Evolutionary conservation across 2,888 invertebrate genomes (phyloP), one percentile per base, ranked within the genome.

Genomic region (Chorisops tibialis): DNA sequence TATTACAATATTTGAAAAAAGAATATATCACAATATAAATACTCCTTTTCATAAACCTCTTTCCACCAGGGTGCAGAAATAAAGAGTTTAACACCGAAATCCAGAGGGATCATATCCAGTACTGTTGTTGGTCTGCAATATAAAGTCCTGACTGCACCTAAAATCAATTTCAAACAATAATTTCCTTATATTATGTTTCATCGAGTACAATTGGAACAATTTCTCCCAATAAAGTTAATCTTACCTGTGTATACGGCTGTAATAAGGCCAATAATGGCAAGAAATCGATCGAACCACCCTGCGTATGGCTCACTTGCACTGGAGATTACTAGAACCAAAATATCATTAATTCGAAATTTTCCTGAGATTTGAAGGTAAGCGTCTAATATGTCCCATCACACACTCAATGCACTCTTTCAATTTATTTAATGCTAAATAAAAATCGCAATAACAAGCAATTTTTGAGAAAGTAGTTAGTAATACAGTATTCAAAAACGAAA

Each of bases 251-350:
- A 88, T 49, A 82, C 80, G 0, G 85, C 88, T 0, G 85, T 74
- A 52, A 89, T 70, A 21, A 90, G 73, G 0, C 84, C 92, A 59
- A 87, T 85, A 0, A 93, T 91, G 0, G 93, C 93, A 71, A 93
- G 93, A 68, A 89, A 88, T 73, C 91, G 93, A 70, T 94, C 93
- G 6, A 90, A 79, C 93, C 93, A 94, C 0, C 91, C 91, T 0
- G 79, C 72, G 0, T 84, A 58, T 0, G 88, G 87, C 16, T 86
- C 85, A 0, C 74, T 70, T 0, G 80, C 65, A n/a, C 85, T 79
- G 1, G 84, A 80, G 64, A 85, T 80, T 1, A 87, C 87, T 86
- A 70, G 7, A 75, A 78, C n/a, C n/a, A n/a, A n/a, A n/a, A n/a
- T n/a, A n/a, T n/a, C n/a, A n/a, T n/a, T n/a, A n/a, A n/a, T n/a